Evolutionary conservation across 1,140 invertebrate species (phyloP).

Genomic region (Palaemon carinicauda): DNA sequence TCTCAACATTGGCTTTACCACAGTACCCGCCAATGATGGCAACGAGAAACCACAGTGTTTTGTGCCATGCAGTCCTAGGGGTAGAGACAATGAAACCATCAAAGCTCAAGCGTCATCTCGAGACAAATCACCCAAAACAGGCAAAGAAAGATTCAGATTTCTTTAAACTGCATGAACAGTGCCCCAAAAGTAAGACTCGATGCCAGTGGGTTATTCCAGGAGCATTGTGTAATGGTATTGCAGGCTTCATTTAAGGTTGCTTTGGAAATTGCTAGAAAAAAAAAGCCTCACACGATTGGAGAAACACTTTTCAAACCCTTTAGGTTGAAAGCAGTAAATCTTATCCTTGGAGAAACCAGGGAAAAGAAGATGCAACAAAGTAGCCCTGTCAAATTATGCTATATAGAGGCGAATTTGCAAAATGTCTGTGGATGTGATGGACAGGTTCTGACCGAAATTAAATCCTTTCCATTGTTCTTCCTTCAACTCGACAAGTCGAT

Average conservation of each 20-base stretch:
- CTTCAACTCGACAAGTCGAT: constrained; percentile 28
- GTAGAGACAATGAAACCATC: no score
- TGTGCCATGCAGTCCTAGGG: constrained; percentile 39
- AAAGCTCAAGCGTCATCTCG: no score
- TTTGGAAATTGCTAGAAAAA: no score
- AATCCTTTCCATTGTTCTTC: constrained; percentile 43
- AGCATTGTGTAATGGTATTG: no score
- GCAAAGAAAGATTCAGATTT: no score
- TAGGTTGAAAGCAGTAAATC: constrained; percentile 35
- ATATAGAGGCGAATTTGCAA: constrained; percentile 43
- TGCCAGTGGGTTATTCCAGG: no score
- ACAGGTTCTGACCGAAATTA: constrained; percentile 33
- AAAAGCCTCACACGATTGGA: constrained; percentile 47
- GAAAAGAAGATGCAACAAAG: constrained; percentile 20
- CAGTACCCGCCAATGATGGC: not conserved
- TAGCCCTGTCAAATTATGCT: constrained; percentile 45
- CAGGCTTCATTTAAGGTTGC: no score
- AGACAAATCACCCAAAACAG: no score
- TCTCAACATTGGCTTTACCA: constrained; percentile 15
- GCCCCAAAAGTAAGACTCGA: no score
- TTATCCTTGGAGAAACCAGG: constrained; percentile 22
- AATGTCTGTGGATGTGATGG: no score
- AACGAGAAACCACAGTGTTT: constrained; percentile 45
- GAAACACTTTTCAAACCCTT: constrained; percentile 46
- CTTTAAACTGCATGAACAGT: no score